These are phyloP conservation scores for Hypomesus transpacificus DNA, from an alignment of 2,113 vertebrate species.

Conservation along the genomic window DNA sequence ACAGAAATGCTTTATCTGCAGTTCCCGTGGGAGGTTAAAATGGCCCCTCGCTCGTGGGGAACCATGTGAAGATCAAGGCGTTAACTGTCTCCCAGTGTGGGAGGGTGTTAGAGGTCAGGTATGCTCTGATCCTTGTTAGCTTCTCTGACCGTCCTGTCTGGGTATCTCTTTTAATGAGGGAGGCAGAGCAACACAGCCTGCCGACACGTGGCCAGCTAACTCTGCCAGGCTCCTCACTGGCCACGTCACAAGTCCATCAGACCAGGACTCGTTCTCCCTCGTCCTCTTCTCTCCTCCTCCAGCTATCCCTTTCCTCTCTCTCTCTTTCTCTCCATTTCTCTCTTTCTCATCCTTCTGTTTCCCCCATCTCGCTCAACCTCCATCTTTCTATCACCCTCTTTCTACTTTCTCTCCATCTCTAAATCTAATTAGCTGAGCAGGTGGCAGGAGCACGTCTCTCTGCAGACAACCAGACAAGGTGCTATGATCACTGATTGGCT, in stretches of 20 bases:
- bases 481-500: neutral
- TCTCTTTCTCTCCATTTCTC: neutral
- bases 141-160: neutral
- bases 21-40: too few relatives aligned
- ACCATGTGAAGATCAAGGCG: too few relatives aligned
- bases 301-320: neutral
- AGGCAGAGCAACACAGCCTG: neutral
- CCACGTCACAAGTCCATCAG: neutral
- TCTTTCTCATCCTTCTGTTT: neutral
- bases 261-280: neutral
- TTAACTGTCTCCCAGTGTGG: conserved; percentile 25
- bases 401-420: neutral
- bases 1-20: too few relatives aligned
- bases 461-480: neutral
- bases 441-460: neutral
- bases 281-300: too few relatives aligned
- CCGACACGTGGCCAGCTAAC: neutral
- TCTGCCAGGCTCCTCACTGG: neutral
- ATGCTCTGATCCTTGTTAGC: neutral
- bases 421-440: neutral
- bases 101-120: conserved; percentile 22
- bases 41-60: too few relatives aligned
- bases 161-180: neutral
- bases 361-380: neutral
- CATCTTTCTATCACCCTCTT: neutral